phyloP scores from a whole-genome alignment of 2,888 invertebrate species.

The Chorisops tibialis region DNA sequence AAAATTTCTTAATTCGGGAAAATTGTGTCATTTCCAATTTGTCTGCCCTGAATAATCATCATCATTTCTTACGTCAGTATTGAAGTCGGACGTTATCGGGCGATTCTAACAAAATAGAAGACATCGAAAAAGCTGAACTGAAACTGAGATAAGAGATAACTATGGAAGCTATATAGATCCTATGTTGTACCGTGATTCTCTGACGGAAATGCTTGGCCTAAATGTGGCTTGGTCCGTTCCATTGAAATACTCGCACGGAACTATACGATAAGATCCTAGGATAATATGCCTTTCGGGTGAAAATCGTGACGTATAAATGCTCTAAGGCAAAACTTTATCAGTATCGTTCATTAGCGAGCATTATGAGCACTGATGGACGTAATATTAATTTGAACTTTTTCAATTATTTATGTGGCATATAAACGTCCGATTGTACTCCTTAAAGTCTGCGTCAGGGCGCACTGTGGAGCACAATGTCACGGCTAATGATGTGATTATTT shows the following conservation, averaged over 20 bases:
- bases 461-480: slow-evolving; percentile 18
- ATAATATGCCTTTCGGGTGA: too few species aligned
- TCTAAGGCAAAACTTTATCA: too few species aligned
- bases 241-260: too few species aligned
- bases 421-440: too few species aligned
- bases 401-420: not conserved
- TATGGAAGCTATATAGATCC: too few species aligned
- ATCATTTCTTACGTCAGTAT: not conserved
- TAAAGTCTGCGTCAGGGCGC: not conserved
- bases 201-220: too few species aligned
- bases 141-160: not conserved
- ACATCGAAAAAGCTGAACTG: slow-evolving; percentile 2
- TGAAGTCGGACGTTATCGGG: not conserved
- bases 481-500: slow-evolving; percentile 31
- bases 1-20: slow-evolving; percentile 33
- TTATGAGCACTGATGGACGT: not conserved
- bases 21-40: slow-evolving; percentile 33
- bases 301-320: too few species aligned
- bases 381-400: slow-evolving; percentile 11
- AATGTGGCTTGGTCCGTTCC: too few species aligned
- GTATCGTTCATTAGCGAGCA: too few species aligned
- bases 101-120: slow-evolving; percentile 11
- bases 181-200: too few species aligned
- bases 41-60: slow-evolving; percentile 30
- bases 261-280: too few species aligned